Evolutionary conservation across 2,113 vertebrate species (phyloP).

Genomic region (Anseranas semipalmata): DNA sequence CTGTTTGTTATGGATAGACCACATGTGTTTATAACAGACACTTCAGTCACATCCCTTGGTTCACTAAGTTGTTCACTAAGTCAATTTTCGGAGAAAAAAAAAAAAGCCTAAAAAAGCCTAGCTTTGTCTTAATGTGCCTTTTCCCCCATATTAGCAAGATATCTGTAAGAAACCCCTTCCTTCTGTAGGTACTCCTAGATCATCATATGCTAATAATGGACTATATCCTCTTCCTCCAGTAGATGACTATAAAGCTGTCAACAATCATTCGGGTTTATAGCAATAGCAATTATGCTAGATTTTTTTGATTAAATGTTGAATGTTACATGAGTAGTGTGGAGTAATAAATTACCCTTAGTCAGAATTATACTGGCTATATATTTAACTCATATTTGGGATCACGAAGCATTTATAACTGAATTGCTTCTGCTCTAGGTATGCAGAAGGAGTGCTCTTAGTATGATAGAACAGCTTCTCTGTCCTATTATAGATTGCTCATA

Average conservation of each 20-base stretch:
- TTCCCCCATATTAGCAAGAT: neutral
- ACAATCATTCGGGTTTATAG: neutral
- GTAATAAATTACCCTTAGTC: neutral
- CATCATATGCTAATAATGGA: neutral
- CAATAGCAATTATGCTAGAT: neutral
- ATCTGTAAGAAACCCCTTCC: neutral
- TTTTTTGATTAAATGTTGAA: neutral
- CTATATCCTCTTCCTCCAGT: neutral
- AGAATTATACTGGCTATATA: neutral
- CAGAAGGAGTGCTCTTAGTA: neutral
- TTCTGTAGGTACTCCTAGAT: neutral
- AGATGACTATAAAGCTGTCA: constrained; percentile 28
- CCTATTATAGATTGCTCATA: neutral
- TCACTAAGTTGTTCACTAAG: neutral
- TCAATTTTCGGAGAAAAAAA: too few relatives aligned
- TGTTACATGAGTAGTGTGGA: neutral
- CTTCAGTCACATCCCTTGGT: neutral
- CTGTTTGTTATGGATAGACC: neutral
- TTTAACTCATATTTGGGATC: neutral
- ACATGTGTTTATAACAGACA: neutral
- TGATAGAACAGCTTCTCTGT: neutral
- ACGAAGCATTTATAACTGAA: neutral
- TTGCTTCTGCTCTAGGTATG: neutral
- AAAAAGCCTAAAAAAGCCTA: too few relatives aligned
- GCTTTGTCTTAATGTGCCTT: neutral